These are phyloP conservation scores for Chamaea fasciata DNA, from an alignment of 2,113 vertebrate species.

Conservation along the genomic window DNA sequence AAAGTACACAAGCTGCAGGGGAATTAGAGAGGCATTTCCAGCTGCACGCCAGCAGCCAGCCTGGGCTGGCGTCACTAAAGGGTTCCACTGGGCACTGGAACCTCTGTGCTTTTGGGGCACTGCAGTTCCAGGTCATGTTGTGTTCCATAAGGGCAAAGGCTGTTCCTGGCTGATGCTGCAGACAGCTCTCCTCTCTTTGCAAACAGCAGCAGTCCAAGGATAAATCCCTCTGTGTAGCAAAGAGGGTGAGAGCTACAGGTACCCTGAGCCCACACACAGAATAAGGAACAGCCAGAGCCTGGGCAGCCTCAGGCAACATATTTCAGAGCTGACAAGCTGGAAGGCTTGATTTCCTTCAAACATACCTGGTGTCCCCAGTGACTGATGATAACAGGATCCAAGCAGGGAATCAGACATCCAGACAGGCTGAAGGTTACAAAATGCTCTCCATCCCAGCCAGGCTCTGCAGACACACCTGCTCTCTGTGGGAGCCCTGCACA, in stretches of 20 bases:
- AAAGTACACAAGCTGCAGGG: background rate
- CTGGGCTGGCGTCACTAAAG: background rate
- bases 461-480: background rate
- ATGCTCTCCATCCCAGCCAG: rapidly evolving
- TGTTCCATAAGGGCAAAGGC: background rate
- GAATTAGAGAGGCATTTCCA: background rate
- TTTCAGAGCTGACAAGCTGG: conserved; percentile 35
- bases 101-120: background rate
- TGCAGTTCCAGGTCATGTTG: rapidly evolving
- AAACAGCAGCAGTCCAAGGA: background rate
- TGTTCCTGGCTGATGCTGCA: background rate
- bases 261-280: background rate
- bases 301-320: conserved; percentile 21
- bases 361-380: conserved; percentile 2
- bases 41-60: background rate
- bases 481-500: background rate
- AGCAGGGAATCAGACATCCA: conserved; percentile 5
- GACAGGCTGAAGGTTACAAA: background rate
- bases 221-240: background rate
- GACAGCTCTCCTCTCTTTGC: background rate
- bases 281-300: background rate
- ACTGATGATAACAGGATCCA: background rate
- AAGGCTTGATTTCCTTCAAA: conserved; percentile 22
- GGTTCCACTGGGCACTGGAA: background rate
- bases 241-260: background rate